A percentile compares a stretch with the other conserved stretches of the same genome.
These are phyloP conservation scores for Parus major DNA, from an alignment of 2,113 vertebrate genomes.

Conservation along the genomic window DNA sequence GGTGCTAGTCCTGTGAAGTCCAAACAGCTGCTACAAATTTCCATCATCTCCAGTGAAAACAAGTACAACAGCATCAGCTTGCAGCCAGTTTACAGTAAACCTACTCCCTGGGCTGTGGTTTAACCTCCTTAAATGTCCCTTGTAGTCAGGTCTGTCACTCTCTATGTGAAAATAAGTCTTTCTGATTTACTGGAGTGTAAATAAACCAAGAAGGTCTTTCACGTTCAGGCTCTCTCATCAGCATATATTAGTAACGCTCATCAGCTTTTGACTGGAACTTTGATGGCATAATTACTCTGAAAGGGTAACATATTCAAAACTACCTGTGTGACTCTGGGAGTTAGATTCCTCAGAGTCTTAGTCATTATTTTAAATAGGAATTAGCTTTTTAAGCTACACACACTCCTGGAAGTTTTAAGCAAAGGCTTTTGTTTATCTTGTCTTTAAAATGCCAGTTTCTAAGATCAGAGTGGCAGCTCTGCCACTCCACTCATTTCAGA, in stretches of 20 bases:
- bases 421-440: not conserved
- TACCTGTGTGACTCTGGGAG: constrained; percentile 53
- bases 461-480: not conserved
- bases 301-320: constrained; percentile 55
- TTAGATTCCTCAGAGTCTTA: constrained; percentile 52
- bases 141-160: not conserved
- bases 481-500: not conserved
- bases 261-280: constrained; percentile 44
- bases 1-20: not conserved
- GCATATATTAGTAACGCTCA: constrained; percentile 57
- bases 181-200: constrained; percentile 27
- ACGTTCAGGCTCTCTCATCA: not conserved
- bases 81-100: not conserved
- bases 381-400: not conserved
- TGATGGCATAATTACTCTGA: constrained; percentile 59
- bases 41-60: not conserved
- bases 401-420: constrained; percentile 10
- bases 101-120: not conserved
- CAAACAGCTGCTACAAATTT: not conserved
- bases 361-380: constrained; percentile 40
- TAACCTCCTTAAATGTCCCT: not conserved
- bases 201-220: constrained; percentile 19
- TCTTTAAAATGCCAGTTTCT: constrained; percentile 9
- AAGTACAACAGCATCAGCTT: not conserved
- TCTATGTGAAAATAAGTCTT: not conserved